Evolutionary conservation across 2,113 vertebrate species (phyloP), one percentile per base, ranked within the genome.

Genomic region (Petrocephalus microphthalmus): DNA sequence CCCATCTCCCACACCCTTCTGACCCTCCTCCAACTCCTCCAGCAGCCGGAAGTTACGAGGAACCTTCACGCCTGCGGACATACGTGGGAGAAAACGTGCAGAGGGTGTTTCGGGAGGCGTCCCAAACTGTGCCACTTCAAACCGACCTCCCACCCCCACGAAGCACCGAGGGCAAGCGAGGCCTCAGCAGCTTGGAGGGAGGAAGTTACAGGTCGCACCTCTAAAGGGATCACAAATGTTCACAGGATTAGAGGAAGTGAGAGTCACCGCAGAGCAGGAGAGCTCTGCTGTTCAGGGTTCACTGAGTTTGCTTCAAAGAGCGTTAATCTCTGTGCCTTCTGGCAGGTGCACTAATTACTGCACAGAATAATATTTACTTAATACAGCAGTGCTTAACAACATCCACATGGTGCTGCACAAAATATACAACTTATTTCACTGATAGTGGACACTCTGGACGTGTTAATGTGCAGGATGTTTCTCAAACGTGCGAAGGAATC

Each of bases 31-130:
- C 93, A 99, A 96, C 95, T 99, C 98, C 94, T 99, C 98, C 95
- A 99, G 94, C 93, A 99, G 97, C 94, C 97, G 97, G 95, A 99
- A 99, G 97, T 99, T 99, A 93, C 98, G 97, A 94, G 97, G 98
- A 95, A 99, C 97, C 95, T 97, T 98, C 94, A 99, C 97, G 94
- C 96, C 98, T 98, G 87, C 74, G 81, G 88, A 60, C 78, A 84
- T 2, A 47, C 22, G 3, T 42, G 3, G 42, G 49, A 84, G 33
- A 52, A 53, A 91, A 53, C 88, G 47, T 87, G 22, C 19, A 60
- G 37, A 37, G 56, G 33, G 56, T 19, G 10, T 67, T 29, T 54
- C 13, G 25, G 60, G 8, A 2, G n/a, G 60, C 10, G 3, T 29
- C 25, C n/a, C 10, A 4, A 29, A 13, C 60, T 67, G n/a, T 29